Base-by-base conservation (phyloP, 1,140 invertebrate species). In the Drosophila equinoxialis region DNA sequence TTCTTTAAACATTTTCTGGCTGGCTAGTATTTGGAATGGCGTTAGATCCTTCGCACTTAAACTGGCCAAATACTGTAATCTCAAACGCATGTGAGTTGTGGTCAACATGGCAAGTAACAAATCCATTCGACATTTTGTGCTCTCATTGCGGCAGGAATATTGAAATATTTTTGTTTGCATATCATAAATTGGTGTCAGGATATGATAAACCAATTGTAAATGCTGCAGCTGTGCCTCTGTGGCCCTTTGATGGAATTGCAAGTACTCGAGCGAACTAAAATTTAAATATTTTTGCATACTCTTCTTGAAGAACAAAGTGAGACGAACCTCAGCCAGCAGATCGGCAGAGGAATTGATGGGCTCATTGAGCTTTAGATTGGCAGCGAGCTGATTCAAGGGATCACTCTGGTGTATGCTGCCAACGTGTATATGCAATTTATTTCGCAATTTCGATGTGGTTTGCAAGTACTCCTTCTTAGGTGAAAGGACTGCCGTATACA, bases 151-250 rank as follows among this genome's bases (percentile, higher is more conserved):
- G 35, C 23, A 14, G 1, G 64, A 54, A n/a, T 78, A 30, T 10
- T 67, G 62, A 2, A 30, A 17, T 0, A 41, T 13, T 10, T 64
- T 51, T 4, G 65, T 20, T 54, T 77, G 72, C 55, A 75, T 14
- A 1, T 65, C 37, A 0, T 42, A 23, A 10, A 79, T 6, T 0
- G 65, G 20, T 3, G 60, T 17, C 6, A 79, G 13, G 1, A 86
- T 51, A 54, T 86, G 75, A 23, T 77, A 90, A 55, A 85, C 90
- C 0, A 90, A 6, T 64, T 90, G 78, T 1, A 90, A 41, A 17
- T 68, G 65, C 10, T 74, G 67, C 4, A 60, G 61, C 10, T 79
- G 81, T 0, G 0, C 0, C 1, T 79, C 74, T 2, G 71, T 79
- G 37, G 77, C 74, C 23, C 42, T 1, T 0, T 68, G 59, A 1